Evolutionary conservation across 2,113 vertebrate genomes (phyloP).

Genomic region (Rhinoptilus africanus): DNA sequence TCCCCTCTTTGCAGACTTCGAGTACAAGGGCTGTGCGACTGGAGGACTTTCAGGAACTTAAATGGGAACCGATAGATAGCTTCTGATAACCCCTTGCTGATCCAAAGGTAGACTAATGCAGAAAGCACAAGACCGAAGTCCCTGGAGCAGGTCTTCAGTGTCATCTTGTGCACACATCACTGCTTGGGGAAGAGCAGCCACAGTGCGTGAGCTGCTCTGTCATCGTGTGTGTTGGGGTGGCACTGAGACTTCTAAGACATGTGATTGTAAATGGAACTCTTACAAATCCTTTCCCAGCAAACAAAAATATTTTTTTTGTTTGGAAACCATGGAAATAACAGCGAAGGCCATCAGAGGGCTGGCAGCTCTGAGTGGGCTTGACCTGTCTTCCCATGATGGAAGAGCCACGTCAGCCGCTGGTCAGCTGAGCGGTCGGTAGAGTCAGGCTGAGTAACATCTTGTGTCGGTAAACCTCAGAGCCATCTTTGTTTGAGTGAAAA

Average conservation of each 20-base stretch:
- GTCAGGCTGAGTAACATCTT: background rate
- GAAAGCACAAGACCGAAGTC: background rate
- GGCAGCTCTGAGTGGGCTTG: background rate
- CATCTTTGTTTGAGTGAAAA: background rate
- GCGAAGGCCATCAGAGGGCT: background rate
- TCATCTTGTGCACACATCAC: background rate
- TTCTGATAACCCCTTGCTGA: background rate
- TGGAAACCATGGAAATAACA: background rate
- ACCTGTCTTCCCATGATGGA: background rate
- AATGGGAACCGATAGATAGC: background rate
- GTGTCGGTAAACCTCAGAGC: background rate
- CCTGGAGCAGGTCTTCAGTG: background rate
- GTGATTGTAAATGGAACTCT: background rate
- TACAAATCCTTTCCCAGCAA: background rate
- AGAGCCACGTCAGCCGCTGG: background rate
- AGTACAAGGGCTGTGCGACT: background rate
- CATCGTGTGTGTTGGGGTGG: background rate
- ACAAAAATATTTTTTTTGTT: background rate
- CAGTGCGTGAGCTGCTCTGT: background rate
- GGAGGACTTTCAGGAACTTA: background rate
- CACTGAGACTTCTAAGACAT: background rate
- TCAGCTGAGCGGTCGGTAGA: background rate
- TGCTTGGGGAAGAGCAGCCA: background rate
- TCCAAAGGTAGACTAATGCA: background rate
- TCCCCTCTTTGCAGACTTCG: background rate